These are phyloP conservation scores for Drosophila seguyi DNA, from an alignment of 1,140 invertebrate genomes.

Conservation along the genomic window DNA sequence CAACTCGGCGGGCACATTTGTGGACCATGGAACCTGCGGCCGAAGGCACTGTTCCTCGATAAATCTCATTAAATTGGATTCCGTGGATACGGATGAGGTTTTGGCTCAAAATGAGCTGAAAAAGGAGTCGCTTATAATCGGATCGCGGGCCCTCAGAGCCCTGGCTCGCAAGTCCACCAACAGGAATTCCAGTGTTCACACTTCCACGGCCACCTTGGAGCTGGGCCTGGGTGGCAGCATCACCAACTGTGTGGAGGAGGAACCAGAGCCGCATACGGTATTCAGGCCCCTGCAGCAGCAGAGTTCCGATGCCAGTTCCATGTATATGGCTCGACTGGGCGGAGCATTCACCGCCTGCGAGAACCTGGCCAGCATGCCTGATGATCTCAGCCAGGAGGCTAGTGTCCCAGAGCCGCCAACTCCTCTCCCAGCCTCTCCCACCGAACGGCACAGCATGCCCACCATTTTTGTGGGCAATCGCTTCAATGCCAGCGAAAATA, in stretches of 20 bases:
- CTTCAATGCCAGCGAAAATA: conserved; percentile 86
- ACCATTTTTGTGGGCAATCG: conserved; percentile 87
- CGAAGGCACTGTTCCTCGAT: conserved; percentile 68
- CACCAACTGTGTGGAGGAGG: conserved; percentile 65
- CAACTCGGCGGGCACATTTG: conserved; percentile 85
- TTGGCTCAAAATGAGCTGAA: conserved; percentile 59
- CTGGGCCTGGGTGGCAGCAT: conserved; percentile 67
- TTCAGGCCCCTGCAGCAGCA: conserved; percentile 71
- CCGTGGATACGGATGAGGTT: conserved; percentile 52
- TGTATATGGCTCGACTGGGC: conserved; percentile 85
- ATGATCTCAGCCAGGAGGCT: conserved; percentile 72
- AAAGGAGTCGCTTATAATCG: conserved; percentile 79
- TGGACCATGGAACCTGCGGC: conserved; percentile 83
- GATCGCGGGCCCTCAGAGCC: conserved; percentile 73
- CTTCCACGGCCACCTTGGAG: conserved; percentile 85
- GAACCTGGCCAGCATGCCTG: conserved; percentile 88
- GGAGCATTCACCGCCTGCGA: conserved; percentile 88
- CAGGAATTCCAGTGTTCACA: conserved; percentile 83
- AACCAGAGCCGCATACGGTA: background rate
- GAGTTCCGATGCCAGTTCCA: conserved; percentile 87
- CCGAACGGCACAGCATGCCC: conserved; percentile 85
- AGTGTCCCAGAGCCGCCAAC: conserved; percentile 7
- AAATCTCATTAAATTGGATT: conserved; percentile 78
- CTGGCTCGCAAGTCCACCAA: conserved; percentile 68
- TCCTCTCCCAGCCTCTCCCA: conserved; percentile 48